These are phyloP conservation scores for Halcyon leucocephala DNA, from an alignment of 2,797 vertebrate species.

Conservation along the genomic window DNA sequence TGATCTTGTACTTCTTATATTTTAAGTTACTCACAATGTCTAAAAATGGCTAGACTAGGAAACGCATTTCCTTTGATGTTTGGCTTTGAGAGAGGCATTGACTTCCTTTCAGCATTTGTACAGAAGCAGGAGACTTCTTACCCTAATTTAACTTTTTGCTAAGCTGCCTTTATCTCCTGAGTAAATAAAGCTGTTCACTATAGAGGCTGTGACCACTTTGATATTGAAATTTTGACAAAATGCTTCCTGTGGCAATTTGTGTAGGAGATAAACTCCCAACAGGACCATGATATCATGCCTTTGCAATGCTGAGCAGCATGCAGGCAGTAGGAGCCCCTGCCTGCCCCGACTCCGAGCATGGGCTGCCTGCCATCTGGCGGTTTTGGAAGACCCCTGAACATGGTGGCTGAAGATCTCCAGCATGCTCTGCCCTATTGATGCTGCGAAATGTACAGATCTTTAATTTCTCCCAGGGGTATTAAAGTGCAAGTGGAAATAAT, in stretches of 20 bases:
- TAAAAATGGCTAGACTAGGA: constrained; percentile 14
- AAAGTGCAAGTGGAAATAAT: not conserved
- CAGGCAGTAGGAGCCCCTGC: not conserved
- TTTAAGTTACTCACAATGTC: not conserved
- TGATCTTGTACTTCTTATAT: not conserved
- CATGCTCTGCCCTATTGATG: rapidly evolving
- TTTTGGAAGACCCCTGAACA: not conserved
- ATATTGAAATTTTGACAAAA: constrained; percentile 57
- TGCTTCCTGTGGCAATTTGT: constrained; percentile 43
- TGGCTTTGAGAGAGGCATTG: not conserved
- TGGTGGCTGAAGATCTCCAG: not conserved
- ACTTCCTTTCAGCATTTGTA: constrained; percentile 9
- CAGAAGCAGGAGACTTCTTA: constrained; percentile 34
- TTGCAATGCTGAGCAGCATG: not conserved
- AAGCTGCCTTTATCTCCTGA: constrained; percentile 37
- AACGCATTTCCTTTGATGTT: not conserved
- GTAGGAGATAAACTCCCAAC: constrained; percentile 29
- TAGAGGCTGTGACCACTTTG: not conserved
- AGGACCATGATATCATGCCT: constrained; percentile 1
- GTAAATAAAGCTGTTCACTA: constrained; percentile 37
- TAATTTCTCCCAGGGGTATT: not conserved
- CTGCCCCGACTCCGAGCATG: not conserved
- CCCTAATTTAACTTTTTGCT: constrained; percentile 40
- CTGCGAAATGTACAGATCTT: not conserved
- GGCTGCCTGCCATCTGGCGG: constrained; percentile 71